phyloP scores from a whole-genome alignment of 2,888 invertebrate species.

The Mesochorus sp. region DNA sequence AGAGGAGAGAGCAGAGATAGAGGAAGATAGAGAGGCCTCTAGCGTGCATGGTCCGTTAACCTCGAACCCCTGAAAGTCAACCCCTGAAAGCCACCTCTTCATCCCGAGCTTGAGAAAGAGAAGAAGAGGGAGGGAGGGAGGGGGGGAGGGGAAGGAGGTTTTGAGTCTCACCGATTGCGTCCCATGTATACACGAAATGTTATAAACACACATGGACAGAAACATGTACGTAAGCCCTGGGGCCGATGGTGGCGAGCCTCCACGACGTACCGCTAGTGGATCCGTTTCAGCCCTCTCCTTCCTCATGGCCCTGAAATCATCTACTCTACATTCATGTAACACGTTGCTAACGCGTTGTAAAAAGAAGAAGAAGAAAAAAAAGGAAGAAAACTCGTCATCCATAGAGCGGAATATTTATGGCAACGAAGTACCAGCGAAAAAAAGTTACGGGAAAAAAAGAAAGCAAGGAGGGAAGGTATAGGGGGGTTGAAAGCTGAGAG shows the following conservation, averaged over 20 bases:
- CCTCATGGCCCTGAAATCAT: slow-evolving; percentile 47
- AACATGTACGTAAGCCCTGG: slow-evolving; percentile 11
- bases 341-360: slow-evolving; percentile 46
- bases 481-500: not conserved
- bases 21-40: slow-evolving; percentile 65
- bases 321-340: slow-evolving; percentile 59
- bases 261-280: slow-evolving; percentile 43
- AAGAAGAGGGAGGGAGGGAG: not conserved
- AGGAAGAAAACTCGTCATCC: slow-evolving; percentile 16
- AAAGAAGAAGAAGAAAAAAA: slow-evolving; percentile 17
- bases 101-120: slow-evolving; percentile 31
- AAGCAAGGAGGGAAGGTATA: not conserved
- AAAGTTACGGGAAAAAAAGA: not conserved
- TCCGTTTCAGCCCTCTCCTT: slow-evolving; percentile 15
- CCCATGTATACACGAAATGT: slow-evolving; percentile 32
- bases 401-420: slow-evolving; percentile 46
- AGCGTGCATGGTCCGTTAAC: slow-evolving; percentile 72
- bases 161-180: slow-evolving; percentile 51
- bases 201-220: not conserved
- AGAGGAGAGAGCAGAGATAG: slow-evolving; percentile 56
- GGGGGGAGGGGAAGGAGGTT: slow-evolving; percentile 24
- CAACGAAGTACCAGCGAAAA: too few relatives aligned
- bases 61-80: slow-evolving; percentile 67
- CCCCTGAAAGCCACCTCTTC: slow-evolving; percentile 56
- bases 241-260: slow-evolving; percentile 42